Evolutionary conservation across 2,113 vertebrate species (phyloP).

Genomic region (Falco punctatus): DNA sequence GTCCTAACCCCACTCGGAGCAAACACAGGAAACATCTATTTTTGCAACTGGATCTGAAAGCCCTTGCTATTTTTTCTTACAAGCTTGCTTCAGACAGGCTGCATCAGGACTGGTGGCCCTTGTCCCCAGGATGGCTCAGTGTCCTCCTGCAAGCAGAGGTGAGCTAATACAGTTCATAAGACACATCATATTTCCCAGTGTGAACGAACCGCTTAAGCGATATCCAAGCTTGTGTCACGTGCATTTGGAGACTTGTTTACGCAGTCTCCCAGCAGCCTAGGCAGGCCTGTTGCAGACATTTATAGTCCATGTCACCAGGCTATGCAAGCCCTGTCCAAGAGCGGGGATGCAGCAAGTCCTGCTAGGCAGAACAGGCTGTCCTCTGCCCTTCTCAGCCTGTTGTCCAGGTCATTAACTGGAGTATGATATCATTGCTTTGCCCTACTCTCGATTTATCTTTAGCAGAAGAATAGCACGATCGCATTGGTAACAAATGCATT

Average conservation of each 20-base stretch:
- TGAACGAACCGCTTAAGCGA: not conserved
- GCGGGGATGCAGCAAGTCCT: not conserved
- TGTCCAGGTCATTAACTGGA: not conserved
- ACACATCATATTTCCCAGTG: not conserved
- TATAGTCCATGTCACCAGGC: not conserved
- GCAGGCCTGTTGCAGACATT: not conserved
- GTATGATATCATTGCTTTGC: not conserved
- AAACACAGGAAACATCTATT: not conserved
- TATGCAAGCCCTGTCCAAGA: not conserved
- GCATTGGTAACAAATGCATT: not conserved
- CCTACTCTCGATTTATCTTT: not conserved
- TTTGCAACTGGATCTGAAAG: not conserved
- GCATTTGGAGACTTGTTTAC: not conserved
- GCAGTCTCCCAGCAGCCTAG: not conserved
- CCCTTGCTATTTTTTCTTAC: not conserved
- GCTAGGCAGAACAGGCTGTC: not conserved
- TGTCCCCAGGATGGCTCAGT: not conserved
- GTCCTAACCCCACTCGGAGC: not conserved
- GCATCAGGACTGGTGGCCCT: not conserved
- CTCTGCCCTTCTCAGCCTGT: not conserved
- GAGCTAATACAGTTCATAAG: not conserved
- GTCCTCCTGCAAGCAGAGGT: not conserved
- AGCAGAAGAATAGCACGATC: not conserved
- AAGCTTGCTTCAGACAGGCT: not conserved
- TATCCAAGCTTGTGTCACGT: fast-evolving